A percentile compares a stretch with the other conserved stretches of the same genome.
Conservation (phyloP, 2,113 vertebrate species). For the Dinomys branickii region DNA sequence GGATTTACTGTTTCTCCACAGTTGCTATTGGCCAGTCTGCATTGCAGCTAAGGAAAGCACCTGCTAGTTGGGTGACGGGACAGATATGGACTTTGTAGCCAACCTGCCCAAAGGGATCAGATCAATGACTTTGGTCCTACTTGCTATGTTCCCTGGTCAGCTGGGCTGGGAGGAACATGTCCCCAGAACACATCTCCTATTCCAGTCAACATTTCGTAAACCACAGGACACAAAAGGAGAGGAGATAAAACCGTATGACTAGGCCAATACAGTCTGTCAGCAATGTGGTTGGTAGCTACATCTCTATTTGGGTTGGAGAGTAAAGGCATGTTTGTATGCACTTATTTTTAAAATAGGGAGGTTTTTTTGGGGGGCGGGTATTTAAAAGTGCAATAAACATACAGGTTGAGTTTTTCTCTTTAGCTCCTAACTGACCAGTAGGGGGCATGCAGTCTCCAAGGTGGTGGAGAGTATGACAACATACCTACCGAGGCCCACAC, state of each 20-base stretch:
- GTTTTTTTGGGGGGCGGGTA: background rate
- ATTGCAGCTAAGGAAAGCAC: background rate
- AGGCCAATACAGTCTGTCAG: background rate
- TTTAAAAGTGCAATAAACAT: background rate
- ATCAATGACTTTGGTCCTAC: background rate
- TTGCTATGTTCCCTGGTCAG: background rate
- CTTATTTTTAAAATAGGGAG: background rate
- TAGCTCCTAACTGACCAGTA: background rate
- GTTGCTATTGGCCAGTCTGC: background rate
- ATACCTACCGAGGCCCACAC: constrained; percentile 96
- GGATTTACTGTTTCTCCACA: background rate
- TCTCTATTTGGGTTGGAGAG: background rate
- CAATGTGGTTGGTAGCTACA: background rate
- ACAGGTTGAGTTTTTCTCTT: background rate
- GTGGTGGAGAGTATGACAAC: background rate
- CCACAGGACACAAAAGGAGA: background rate
- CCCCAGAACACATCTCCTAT: background rate
- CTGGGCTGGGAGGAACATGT: background rate
- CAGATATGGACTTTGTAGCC: background rate
- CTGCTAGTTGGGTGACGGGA: background rate
- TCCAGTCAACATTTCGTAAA: background rate
- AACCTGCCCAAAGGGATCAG: background rate
- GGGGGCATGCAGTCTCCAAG: background rate
- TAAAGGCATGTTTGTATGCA: background rate
- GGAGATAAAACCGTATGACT: background rate